Evolutionary conservation across 1,140 invertebrate genomes (phyloP), one percentile per base, ranked within the genome.

Genomic region (Ylistrum balloti): DNA sequence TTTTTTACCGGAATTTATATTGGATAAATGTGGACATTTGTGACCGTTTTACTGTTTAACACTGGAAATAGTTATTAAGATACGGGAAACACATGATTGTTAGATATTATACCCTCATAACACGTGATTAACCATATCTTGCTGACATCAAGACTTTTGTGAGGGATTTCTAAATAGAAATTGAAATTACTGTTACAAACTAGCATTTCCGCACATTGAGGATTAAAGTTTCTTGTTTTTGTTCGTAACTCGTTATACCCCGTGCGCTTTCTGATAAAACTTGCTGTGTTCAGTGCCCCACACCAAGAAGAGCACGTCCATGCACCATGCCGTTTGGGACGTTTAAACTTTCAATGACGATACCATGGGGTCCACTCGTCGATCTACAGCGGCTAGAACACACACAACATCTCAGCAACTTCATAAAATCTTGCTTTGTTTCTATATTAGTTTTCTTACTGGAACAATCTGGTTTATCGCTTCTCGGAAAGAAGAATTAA

Each of bases 1-100:
- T 28, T 74, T 3, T 74, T 74, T 74, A 74, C 56, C 0, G n/a
- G 56, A 74, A 74, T 74, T 74, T 74, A 74, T 74, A 74, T 74
- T 28, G 56, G 56, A 28, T 74, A 28, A 74, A 74, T n/a, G 56
- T n/a, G n/a, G 22, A 74, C 56, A 74, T 0, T n/a, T 74, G 56
- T 74, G 56, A 74, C 56, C 17, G 56, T 28, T 1, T 45, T 45
- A 45, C 41, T n/a, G 41, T 45, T 15, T 17, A 45, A 45, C 7
- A 45, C 41, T 45, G 9, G 17, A 17, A 45, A 45, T 7, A 13
- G 35, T 13, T 38, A 7, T 38, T 7, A 7, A 38, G 35, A 38
- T 45, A 45, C 17, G 7, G 41, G 41, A 17, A 45, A 45, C 17
- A 45, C 7, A 45, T 45, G 1, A 17, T 17, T 45, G 41, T 45